These are phyloP conservation scores for Anguilla megastoma DNA, from an alignment of 2,797 vertebrate species.

Conservation along the genomic window DNA sequence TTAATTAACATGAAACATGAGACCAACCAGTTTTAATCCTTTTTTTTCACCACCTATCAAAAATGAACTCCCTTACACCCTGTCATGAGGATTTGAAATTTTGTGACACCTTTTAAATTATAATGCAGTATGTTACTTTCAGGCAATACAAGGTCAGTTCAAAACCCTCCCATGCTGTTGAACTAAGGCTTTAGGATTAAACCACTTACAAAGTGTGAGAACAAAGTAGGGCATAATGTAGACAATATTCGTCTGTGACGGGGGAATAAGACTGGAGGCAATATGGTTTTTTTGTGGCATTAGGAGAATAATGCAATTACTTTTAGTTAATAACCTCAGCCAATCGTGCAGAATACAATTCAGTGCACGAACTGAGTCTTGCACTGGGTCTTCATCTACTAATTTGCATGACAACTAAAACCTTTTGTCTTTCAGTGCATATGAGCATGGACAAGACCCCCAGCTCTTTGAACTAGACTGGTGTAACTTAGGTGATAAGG, in stretches of 20 bases:
- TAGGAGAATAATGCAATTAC: constrained; percentile 74
- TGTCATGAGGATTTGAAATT: constrained; percentile 10
- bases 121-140: constrained; percentile 42
- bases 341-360: constrained; percentile 49
- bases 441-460: constrained; percentile 55
- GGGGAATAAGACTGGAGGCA: constrained; percentile 42
- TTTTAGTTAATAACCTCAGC: constrained; percentile 70
- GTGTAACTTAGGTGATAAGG: constrained; percentile 65
- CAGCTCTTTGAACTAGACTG: constrained; percentile 52
- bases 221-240: constrained; percentile 23
- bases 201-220: constrained; percentile 49
- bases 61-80: constrained; percentile 8
- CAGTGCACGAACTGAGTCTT: constrained; percentile 24
- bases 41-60: constrained; percentile 11
- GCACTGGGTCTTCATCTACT: constrained; percentile 52
- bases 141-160: constrained; percentile 46
- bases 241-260: constrained; percentile 49
- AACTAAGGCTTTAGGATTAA: not conserved
- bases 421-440: constrained; percentile 65
- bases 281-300: constrained; percentile 15
- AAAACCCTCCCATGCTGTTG: constrained; percentile 25
- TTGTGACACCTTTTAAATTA: constrained; percentile 41
- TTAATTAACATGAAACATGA: constrained; percentile 18
- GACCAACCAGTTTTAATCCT: not conserved
- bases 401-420: constrained; percentile 69